Evolutionary conservation across 2,113 vertebrate genomes (phyloP), one percentile per base, ranked within the genome.

Genomic region (Poecile atricapillus): DNA sequence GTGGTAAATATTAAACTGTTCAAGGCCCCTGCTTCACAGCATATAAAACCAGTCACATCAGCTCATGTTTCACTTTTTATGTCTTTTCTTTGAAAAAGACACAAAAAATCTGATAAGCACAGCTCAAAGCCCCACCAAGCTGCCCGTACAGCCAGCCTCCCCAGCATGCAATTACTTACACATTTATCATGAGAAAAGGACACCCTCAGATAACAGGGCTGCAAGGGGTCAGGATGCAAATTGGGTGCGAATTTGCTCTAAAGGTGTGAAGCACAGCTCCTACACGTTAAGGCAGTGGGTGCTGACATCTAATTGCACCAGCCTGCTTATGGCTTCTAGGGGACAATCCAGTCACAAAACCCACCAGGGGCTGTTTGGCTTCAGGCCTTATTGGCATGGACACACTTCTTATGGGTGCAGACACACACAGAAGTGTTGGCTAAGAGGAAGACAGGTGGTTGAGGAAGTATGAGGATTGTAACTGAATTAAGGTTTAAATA

Each of bases 11-110:
- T 94, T 96, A 87, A 94, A 96, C 89, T 82, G 81, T 70, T 95
- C 83, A 87, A 94, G 83, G 77, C 85, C 63, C 18, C 49, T 83
- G 58, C 69, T 94, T 97, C 94, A 91, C 94, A 96, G 94, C 87
- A 89, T 81, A 95, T 95, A 97, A 95, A 95, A 87, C n/a, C 77
- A 82, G 73, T 79, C 94, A 81, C 77, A 71, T 94, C 93, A 95
- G 84, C 73, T 97, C 94, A 95, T 95, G 94, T 96, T 96, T 97
- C 96, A 97, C 83, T 89, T 97, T 91, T 92, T 93, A 90, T 92
- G 94, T 64, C 89, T 95, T 92, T 93, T 74, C 74, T 87, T 58
- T 64, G 91, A 92, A 96, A 94, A 95, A 86, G 68, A 59, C 62
- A 59, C 65, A 89, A 56, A 59, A 59, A 33, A 55, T 71, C 74